Conservation (phyloP, 1,140 invertebrate genomes). For the Cherax destructor region DNA sequence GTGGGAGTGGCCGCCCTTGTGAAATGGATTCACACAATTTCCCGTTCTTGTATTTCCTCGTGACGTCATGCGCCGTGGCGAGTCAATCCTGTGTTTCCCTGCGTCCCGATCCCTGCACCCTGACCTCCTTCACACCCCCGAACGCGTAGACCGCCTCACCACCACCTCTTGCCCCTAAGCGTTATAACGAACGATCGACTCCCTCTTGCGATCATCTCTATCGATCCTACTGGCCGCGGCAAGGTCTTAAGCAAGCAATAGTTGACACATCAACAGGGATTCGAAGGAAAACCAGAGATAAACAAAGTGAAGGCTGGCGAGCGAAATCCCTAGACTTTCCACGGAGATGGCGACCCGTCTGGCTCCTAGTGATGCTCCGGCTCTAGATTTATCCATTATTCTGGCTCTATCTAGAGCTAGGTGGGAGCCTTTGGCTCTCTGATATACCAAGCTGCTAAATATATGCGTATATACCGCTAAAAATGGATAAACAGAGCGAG, state of each 20-base stretch:
- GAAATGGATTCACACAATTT: background rate
- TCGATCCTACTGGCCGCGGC: background rate
- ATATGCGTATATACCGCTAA: background rate
- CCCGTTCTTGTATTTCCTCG: background rate
- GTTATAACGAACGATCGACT: background rate
- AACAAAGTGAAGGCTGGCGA: background rate
- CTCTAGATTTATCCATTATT: background rate
- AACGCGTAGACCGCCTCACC: background rate
- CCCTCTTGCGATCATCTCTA: background rate
- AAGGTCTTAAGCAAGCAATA: background rate
- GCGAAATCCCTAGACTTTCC: background rate
- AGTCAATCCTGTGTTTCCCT: background rate
- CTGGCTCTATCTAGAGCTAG: background rate
- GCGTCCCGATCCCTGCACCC: background rate
- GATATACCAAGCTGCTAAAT: background rate
- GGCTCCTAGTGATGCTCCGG: background rate
- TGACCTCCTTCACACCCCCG: background rate
- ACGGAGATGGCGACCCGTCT: background rate
- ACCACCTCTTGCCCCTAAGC: background rate
- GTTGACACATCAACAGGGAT: background rate
- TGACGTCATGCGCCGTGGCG: background rate
- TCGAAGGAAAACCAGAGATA: background rate
- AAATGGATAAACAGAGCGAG: background rate
- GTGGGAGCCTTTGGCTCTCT: background rate
- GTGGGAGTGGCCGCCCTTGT: background rate